Conservation (phyloP, 2,888 invertebrate genomes). For the Brachylomia viminalis region DNA sequence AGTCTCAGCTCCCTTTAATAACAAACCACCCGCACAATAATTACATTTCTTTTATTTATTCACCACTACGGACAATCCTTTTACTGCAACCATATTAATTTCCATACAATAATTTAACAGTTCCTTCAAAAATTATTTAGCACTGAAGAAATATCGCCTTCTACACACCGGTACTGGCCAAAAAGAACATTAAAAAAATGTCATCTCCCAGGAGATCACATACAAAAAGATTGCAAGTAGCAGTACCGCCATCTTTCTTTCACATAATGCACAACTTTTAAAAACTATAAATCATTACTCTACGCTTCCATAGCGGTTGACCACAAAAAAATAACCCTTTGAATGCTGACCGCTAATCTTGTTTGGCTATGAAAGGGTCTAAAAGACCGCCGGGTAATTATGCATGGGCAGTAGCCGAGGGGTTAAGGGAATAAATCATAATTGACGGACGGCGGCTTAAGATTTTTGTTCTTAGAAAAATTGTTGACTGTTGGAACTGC, state of each 20-base stretch:
- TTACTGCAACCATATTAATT: not conserved
- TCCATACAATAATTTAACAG: not conserved
- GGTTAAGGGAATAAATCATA: slow-evolving; percentile 55
- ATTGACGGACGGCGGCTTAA: slow-evolving; percentile 10
- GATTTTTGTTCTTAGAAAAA: slow-evolving; percentile 40
- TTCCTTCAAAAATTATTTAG: not conserved
- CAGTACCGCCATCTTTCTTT: slow-evolving; percentile 8
- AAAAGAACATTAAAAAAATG: slow-evolving; percentile 4
- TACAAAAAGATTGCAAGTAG: slow-evolving; percentile 36
- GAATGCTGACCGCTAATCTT: slow-evolving; percentile 63
- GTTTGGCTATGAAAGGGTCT: slow-evolving; percentile 64
- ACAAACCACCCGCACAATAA: slow-evolving; percentile 24
- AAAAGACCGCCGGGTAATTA: slow-evolving; percentile 58
- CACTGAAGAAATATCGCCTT: not conserved
- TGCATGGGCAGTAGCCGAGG: slow-evolving; percentile 56
- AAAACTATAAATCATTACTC: slow-evolving; percentile 56
- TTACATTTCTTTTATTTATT: not conserved
- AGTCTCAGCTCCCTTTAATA: not conserved
- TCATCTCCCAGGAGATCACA: slow-evolving; percentile 22
- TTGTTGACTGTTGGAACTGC: not conserved
- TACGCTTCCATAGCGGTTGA: slow-evolving; percentile 20
- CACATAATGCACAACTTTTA: slow-evolving; percentile 13
- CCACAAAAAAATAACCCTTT: slow-evolving; percentile 60
- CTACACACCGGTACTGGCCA: not conserved
- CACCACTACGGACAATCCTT: not conserved